These are phyloP conservation scores for Tetranychus piercei DNA, from an alignment of 2,888 invertebrate species.

Conservation along the genomic window DNA sequence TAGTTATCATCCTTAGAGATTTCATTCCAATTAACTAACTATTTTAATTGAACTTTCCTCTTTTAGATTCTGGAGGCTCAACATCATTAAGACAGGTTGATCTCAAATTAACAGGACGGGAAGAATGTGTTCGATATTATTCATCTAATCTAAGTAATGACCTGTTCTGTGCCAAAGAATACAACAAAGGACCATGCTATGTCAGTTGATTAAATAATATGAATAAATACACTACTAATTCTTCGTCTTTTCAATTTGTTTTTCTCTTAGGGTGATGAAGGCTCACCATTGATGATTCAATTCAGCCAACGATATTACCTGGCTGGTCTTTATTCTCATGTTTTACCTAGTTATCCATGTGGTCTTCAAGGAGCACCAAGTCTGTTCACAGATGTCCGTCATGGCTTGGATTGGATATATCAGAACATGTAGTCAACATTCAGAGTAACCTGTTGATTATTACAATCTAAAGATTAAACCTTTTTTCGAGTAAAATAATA, in stretches of 20 bases:
- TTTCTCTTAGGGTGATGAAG: conserved; percentile 13
- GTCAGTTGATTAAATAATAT: background rate
- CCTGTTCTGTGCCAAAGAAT: conserved; percentile 10
- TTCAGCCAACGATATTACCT: conserved; percentile 10
- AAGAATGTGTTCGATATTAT: conserved; percentile 5
- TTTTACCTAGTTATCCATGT: conserved; percentile 7
- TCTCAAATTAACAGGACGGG: conserved; percentile 7
- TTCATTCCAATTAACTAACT: background rate
- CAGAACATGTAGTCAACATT: background rate
- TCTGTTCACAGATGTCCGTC: conserved; percentile 9
- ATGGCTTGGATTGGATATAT: conserved; percentile 12
- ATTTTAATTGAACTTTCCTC: background rate
- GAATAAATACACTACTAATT: background rate
- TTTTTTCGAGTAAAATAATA: too few relatives aligned
- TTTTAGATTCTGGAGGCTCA: conserved; percentile 3
- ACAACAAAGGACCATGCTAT: conserved; percentile 7
- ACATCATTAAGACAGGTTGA: conserved; percentile 2
- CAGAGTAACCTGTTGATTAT: too few relatives aligned
- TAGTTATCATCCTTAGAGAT: background rate
- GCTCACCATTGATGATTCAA: conserved; percentile 13
- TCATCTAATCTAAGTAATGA: background rate
- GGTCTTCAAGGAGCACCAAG: conserved; percentile 10
- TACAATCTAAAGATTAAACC: too few relatives aligned
- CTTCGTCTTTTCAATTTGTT: background rate
- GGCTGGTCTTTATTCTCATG: conserved; percentile 12